A percentile compares a stretch with the other conserved stretches of the same genome.
Evolutionary conservation across 2,113 vertebrate genomes (phyloP).

Genomic region (Clupea harengus): DNA sequence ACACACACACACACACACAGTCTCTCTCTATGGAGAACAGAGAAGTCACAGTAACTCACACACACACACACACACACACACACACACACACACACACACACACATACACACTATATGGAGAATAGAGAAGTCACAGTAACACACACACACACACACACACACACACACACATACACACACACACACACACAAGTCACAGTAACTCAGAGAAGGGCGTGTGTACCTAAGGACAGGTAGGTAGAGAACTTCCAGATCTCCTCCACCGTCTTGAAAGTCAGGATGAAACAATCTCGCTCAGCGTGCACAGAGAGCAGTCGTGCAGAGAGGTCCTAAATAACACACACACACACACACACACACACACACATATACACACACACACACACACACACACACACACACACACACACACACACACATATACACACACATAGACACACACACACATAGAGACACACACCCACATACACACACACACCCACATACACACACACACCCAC

Average conservation of each 20-base stretch:
- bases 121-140: too few relatives aligned
- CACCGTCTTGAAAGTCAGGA: constrained; percentile 92
- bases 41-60: too few relatives aligned
- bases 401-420: neutral
- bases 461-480: neutral
- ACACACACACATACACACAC: too few relatives aligned
- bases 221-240: constrained; percentile 91
- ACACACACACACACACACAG: too few relatives aligned
- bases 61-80: too few relatives aligned
- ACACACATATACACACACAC: neutral
- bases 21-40: too few relatives aligned
- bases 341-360: constrained; percentile 1
- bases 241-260: constrained; percentile 99
- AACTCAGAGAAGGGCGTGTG: too few relatives aligned
- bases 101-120: too few relatives aligned
- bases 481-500: neutral
- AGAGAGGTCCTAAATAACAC: constrained; percentile 83
- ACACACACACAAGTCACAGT: too few relatives aligned
- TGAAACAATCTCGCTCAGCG: constrained; percentile 84
- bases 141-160: too few relatives aligned
- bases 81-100: too few relatives aligned
- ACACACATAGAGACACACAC: neutral
- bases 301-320: constrained; percentile 87
- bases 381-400: neutral
- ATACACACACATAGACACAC: neutral